A percentile compares a stretch with the other conserved stretches of the same genome.
Conservation (phyloP, 1,140 invertebrate species). For the Drosophila lowei region DNA sequence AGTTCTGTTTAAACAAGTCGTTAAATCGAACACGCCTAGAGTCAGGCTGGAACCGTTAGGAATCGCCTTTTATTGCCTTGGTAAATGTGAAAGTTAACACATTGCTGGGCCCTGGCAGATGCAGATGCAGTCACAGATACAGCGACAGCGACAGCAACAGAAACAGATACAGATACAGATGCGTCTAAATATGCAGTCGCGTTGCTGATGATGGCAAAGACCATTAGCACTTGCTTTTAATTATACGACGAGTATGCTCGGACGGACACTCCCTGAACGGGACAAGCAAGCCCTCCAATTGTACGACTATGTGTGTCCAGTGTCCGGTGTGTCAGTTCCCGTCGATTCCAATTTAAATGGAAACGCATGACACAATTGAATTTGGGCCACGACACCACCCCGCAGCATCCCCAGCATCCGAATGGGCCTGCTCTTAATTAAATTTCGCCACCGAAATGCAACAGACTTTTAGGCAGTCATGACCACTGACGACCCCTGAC, state of each 20-base stretch:
- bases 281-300: too few relatives aligned
- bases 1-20: conserved; percentile 73
- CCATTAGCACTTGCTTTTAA: conserved; percentile 67
- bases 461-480: conserved; percentile 39
- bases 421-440: conserved; percentile 44
- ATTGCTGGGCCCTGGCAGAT: conserved; percentile 20
- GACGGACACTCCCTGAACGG: conserved; percentile 4
- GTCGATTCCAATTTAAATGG: conserved; percentile 62
- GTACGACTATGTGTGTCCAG: too few relatives aligned
- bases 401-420: background rate
- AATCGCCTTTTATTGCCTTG: conserved; percentile 42
- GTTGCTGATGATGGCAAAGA: conserved; percentile 32
- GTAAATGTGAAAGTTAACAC: conserved; percentile 77
- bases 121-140: conserved; percentile 33
- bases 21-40: conserved; percentile 68
- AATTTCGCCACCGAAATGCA: conserved; percentile 44
- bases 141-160: background rate
- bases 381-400: conserved; percentile 47
- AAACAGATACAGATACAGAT: background rate
- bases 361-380: conserved; percentile 62
- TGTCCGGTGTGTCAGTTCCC: too few relatives aligned
- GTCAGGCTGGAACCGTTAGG: conserved; percentile 28
- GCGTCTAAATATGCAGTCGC: conserved; percentile 34
- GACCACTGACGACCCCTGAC: conserved; percentile 53
- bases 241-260: conserved; percentile 18